These are phyloP conservation scores for Aquatica leii DNA, from an alignment of 2,888 invertebrate species.

Conservation along the genomic window DNA sequence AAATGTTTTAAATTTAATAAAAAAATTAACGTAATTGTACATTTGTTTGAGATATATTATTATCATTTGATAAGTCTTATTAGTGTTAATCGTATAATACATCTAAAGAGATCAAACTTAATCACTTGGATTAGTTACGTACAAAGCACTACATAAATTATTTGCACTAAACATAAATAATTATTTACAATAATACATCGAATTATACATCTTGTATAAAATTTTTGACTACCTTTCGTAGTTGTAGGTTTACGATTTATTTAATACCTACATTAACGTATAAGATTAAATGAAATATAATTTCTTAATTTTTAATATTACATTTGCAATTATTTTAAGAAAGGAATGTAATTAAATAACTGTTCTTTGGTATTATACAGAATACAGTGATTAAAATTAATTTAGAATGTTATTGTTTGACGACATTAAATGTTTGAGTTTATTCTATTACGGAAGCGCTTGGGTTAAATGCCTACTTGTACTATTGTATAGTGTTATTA, in stretches of 20 bases:
- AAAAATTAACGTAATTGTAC: constrained; percentile 33
- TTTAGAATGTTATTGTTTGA: too few species aligned
- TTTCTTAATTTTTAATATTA: too few species aligned
- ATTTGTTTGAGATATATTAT: constrained; percentile 34
- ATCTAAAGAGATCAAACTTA: constrained; percentile 36
- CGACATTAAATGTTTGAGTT: too few species aligned
- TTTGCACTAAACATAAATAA: constrained; percentile 32
- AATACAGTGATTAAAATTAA: too few species aligned
- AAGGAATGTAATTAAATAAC: too few species aligned
- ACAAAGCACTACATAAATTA: constrained; percentile 33
- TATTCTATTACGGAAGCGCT: too few species aligned
- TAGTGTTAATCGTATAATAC: constrained; percentile 32
- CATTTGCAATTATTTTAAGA: too few species aligned
- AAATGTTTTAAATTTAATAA: constrained; percentile 32
- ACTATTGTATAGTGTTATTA: too few species aligned
- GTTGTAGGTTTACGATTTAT: not conserved
- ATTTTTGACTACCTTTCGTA: constrained; percentile 19
- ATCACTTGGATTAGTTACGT: constrained; percentile 30
- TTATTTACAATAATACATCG: constrained; percentile 32
- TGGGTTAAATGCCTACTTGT: too few species aligned
- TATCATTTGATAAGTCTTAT: constrained; percentile 37
- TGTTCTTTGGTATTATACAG: too few species aligned
- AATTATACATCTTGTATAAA: constrained; percentile 28
- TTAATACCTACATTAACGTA: too few species aligned
- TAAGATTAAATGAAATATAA: not conserved